These are phyloP conservation scores for Eulemur mongoz DNA, from an alignment of 2,797 vertebrate species.

Conservation along the genomic window DNA sequence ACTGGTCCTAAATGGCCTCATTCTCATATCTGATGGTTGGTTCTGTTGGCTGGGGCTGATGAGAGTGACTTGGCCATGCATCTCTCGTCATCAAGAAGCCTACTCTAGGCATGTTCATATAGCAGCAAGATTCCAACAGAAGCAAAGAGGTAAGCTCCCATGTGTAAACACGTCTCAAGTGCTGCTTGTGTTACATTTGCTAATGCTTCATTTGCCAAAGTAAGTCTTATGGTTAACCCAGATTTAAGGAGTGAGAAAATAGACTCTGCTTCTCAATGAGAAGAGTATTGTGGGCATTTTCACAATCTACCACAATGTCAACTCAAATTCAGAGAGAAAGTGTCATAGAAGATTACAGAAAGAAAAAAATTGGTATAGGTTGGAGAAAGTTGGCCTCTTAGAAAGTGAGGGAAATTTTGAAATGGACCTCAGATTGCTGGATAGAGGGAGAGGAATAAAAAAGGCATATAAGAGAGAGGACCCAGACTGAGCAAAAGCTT, in stretches of 20 bases:
- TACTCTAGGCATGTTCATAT: background rate
- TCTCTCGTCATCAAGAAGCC: background rate
- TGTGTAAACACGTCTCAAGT: background rate
- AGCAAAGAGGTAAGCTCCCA: background rate
- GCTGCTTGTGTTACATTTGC: background rate
- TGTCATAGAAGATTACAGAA: background rate
- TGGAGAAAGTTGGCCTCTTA: background rate
- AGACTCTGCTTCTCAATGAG: background rate
- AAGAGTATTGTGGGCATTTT: background rate
- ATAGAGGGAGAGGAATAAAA: background rate
- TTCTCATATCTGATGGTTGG: background rate
- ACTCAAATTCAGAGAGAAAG: constrained; percentile 27
- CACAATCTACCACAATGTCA: background rate
- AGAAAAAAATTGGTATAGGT: background rate
- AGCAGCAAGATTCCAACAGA: background rate
- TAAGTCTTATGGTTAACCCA: background rate
- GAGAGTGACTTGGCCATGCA: background rate
- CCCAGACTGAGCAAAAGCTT: background rate
- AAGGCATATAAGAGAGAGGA: background rate
- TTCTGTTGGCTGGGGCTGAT: background rate
- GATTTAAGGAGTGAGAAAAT: background rate
- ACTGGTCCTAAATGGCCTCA: background rate
- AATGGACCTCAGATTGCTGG: background rate
- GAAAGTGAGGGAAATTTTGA: background rate
- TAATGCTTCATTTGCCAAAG: background rate